A percentile compares a stretch with the other conserved stretches of the same genome.
phyloP scores from a whole-genome alignment of 2,113 vertebrate species.

The Uropsilus gracilis region DNA sequence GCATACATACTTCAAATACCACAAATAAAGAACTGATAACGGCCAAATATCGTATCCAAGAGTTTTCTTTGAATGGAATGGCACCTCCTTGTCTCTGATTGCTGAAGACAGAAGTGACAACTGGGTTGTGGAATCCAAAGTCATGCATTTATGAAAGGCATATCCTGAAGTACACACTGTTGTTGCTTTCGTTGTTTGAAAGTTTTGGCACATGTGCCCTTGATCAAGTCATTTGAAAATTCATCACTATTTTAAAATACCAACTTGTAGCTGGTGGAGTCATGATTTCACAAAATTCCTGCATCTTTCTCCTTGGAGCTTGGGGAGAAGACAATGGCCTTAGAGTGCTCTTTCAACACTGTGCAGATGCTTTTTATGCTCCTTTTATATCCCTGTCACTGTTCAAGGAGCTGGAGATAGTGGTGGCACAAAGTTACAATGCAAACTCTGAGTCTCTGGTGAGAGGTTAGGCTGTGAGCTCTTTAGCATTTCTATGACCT shows the following conservation, averaged over 20 bases:
- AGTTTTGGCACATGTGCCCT: background rate
- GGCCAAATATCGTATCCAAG: background rate
- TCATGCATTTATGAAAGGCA: background rate
- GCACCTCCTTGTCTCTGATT: background rate
- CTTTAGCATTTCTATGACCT: background rate
- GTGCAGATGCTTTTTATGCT: background rate
- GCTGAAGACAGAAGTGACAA: conserved; percentile 13
- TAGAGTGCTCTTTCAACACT: background rate
- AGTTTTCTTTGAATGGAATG: background rate
- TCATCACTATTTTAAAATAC: background rate
- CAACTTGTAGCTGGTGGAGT: background rate
- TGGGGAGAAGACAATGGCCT: background rate
- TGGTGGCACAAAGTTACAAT: background rate
- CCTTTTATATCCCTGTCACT: background rate
- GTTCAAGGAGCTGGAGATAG: background rate
- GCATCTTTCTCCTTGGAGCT: background rate
- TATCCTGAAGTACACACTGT: background rate
- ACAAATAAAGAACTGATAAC: background rate
- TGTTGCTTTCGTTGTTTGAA: background rate
- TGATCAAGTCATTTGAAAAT: background rate
- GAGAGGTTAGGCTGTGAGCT: background rate
- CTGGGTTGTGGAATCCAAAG: background rate
- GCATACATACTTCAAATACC: background rate
- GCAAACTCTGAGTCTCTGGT: background rate
- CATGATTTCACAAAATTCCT: background rate